These are phyloP conservation scores for Microchirus variegatus DNA, from an alignment of 2,797 vertebrate species.

Conservation along the genomic window DNA sequence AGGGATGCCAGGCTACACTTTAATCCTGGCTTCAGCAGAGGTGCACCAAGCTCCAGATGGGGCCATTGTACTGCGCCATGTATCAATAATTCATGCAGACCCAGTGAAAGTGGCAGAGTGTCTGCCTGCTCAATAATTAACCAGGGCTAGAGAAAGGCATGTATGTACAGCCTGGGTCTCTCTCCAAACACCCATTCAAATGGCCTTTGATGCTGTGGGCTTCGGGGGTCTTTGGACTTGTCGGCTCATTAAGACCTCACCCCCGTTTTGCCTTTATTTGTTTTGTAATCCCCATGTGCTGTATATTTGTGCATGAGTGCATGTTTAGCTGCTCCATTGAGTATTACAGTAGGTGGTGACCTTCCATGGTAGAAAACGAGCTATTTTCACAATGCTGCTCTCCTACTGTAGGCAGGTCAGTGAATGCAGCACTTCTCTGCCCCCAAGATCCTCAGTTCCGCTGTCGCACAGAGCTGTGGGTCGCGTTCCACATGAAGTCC, in stretches of 20 bases:
- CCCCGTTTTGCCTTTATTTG: constrained; percentile 74
- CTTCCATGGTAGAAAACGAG: constrained; percentile 60
- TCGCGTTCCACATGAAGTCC: constrained; percentile 24
- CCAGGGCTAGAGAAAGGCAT: constrained; percentile 70
- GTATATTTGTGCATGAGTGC: constrained; percentile 30
- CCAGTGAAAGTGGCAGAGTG: constrained; percentile 78
- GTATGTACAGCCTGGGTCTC: constrained; percentile 76
- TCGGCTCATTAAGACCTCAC: constrained; percentile 79
- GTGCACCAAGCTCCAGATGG: constrained; percentile 78
- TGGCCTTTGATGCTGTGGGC: constrained; percentile 74
- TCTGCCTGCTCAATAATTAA: constrained; percentile 85
- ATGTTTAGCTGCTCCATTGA: constrained; percentile 40
- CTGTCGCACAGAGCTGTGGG: constrained; percentile 26
- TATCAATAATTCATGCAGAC: constrained; percentile 84
- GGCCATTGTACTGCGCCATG: constrained; percentile 79
- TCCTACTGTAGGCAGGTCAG: constrained; percentile 42
- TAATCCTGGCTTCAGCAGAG: constrained; percentile 72
- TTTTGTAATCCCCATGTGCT: constrained; percentile 69
- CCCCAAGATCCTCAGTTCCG: constrained; percentile 21
- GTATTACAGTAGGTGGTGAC: constrained; percentile 47
- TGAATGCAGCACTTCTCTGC: constrained; percentile 33
- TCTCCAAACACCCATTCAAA: constrained; percentile 74
- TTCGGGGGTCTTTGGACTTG: constrained; percentile 71
- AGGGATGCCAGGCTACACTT: constrained; percentile 64
- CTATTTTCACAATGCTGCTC: constrained; percentile 58